Conservation (phyloP, 2,888 invertebrate genomes). For the Pheosia tremula region DNA sequence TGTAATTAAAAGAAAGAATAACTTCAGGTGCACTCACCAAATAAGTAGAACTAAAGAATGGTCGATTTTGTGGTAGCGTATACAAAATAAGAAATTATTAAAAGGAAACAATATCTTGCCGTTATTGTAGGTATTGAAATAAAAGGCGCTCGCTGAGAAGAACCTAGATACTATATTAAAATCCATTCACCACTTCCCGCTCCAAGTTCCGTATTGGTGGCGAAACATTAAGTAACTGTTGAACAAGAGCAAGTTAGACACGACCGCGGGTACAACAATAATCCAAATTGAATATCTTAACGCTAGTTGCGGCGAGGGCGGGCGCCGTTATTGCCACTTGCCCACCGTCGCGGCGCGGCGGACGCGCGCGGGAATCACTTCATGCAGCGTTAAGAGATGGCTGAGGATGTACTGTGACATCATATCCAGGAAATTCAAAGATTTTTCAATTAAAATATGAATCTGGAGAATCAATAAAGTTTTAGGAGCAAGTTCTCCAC, state of each 20-base stretch:
- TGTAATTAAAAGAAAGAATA: slow-evolving; percentile 1
- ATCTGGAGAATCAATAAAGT: no score
- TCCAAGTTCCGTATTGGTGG: neutral
- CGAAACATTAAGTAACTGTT: no score
- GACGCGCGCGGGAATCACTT: neutral
- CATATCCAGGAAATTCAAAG: no score
- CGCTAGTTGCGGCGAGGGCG: neutral
- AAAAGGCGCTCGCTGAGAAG: no score
- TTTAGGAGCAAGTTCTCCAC: no score
- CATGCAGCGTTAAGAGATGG: neutral
- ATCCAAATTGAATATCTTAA: slow-evolving; percentile 9
- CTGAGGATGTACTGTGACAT: neutral
- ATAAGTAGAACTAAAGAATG: no score
- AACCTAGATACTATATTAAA: neutral
- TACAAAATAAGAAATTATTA: no score
- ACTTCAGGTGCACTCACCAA: neutral
- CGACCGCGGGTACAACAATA: slow-evolving; percentile 4
- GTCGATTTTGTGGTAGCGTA: no score
- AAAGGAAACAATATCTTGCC: no score
- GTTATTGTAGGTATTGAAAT: no score
- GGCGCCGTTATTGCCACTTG: neutral
- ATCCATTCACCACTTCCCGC: neutral
- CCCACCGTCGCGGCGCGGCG: neutral
- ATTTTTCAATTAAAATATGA: no score
- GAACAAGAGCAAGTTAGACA: neutral